These are phyloP conservation scores for Cosmopolites sordidus DNA, from an alignment of 2,888 invertebrate genomes.

Conservation along the genomic window DNA sequence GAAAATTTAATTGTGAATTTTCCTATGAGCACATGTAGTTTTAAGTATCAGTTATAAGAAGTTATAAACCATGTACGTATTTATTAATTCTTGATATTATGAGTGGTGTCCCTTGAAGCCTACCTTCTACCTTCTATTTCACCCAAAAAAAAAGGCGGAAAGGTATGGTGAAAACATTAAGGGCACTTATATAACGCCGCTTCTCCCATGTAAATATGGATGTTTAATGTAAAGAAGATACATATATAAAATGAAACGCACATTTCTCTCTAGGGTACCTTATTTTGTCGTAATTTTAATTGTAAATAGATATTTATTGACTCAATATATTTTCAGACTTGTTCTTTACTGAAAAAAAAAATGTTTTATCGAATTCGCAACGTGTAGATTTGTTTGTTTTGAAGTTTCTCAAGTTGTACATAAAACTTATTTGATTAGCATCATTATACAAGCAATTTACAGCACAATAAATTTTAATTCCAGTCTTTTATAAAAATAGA, in stretches of 20 bases:
- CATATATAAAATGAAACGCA: slow-evolving; percentile 10
- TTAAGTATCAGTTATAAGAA: neutral
- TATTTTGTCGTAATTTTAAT: slow-evolving; percentile 13
- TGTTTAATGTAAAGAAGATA: slow-evolving; percentile 5
- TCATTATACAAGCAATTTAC: slow-evolving; percentile 13
- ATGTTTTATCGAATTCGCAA: no score
- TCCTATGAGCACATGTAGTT: neutral
- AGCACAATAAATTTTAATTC: slow-evolving; percentile 20
- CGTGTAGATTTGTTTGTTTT: no score
- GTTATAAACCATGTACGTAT: neutral
- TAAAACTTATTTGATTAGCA: neutral
- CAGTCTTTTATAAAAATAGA: neutral
- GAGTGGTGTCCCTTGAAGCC: neutral
- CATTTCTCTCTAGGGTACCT: slow-evolving; percentile 18
- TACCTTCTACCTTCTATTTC: neutral
- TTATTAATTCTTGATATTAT: slow-evolving; percentile 2
- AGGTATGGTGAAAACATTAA: neutral
- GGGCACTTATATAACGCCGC: slow-evolving; percentile 17
- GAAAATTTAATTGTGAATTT: neutral
- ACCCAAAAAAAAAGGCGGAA: neutral
- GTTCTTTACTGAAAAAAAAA: slow-evolving; percentile 8
- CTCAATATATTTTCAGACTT: slow-evolving; percentile 12
- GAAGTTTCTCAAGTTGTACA: no score
- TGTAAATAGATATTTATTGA: slow-evolving; percentile 12
- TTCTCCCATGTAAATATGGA: slow-evolving; percentile 21